These are phyloP conservation scores for Protomyctophum bolini DNA, from an alignment of 2,113 vertebrate genomes.

Conservation along the genomic window DNA sequence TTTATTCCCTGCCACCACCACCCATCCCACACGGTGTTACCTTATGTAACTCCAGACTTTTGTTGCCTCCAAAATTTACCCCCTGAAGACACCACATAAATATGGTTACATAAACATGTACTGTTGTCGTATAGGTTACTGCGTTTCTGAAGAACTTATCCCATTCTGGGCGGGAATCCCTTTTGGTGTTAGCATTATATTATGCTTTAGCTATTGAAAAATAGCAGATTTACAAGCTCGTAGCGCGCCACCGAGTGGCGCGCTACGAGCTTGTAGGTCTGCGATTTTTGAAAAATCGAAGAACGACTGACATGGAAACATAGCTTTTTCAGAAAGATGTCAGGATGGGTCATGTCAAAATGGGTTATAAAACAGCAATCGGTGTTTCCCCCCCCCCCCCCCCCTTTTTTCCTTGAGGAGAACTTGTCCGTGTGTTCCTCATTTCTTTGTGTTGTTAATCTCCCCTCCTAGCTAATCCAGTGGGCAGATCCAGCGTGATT, in stretches of 20 bases:
- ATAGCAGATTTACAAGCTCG: too few relatives aligned
- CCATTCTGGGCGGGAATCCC: too few relatives aligned
- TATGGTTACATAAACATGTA: slow-evolving; percentile 55
- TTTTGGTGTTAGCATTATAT: too few relatives aligned
- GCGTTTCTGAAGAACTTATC: slow-evolving; percentile 51
- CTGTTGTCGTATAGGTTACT: slow-evolving; percentile 41
- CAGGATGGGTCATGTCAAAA: too few relatives aligned
- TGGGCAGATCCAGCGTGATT: slow-evolving; percentile 75
- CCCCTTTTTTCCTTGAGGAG: slow-evolving; percentile 37
- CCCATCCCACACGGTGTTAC: slow-evolving; percentile 47
- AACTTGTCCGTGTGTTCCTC: slow-evolving; percentile 39
- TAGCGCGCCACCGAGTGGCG: too few relatives aligned
- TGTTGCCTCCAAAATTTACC: slow-evolving; percentile 23
- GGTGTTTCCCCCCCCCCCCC: not conserved
- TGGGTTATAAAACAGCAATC: slow-evolving; percentile 48
- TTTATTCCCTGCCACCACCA: slow-evolving; percentile 10
- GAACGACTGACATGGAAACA: too few relatives aligned
- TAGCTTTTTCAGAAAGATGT: too few relatives aligned
- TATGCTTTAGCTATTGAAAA: too few relatives aligned
- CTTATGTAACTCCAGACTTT: slow-evolving; percentile 43
- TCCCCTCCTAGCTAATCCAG: slow-evolving; percentile 76
- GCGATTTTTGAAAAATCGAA: too few relatives aligned
- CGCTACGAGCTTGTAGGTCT: too few relatives aligned
- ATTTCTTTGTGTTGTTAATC: slow-evolving; percentile 70
- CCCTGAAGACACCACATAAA: slow-evolving; percentile 32